Base-by-base conservation (phyloP, 1,140 invertebrate species). In the Cataglyphis hispanica region DNA sequence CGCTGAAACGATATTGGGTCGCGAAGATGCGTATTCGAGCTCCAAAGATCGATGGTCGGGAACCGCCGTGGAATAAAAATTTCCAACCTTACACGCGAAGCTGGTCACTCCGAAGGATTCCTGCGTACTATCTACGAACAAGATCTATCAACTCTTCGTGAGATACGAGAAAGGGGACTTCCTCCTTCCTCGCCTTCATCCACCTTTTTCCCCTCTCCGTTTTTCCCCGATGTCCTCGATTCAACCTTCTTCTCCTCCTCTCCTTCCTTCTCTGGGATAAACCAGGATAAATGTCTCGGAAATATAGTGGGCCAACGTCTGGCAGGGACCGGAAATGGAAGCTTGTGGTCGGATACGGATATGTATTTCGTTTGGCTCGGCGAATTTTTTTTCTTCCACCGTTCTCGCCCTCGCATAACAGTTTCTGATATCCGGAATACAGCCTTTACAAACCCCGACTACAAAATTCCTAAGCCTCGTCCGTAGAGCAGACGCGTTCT, bases 321-420 rank as follows among this genome's bases (percentile, higher is more conserved):
- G 91, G 93, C 89, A 92, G 92, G 87, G 87, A 94, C 92, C 95
- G 95, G 95, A 96, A 96, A 96, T 96, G 92, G 95, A 96, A 95
- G 94, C 93, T 95, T 93, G 95, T 92, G 95, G 93, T 95, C 94
- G 95, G 95, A 95, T 95, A 93, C 91, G 93, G 94, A 95, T 95
- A 94, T 94, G 92, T 94, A 95, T 94, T 94, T 93, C 92, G 90
- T 93, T 94, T 93, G 92, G 86, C 92, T 92, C 74, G 90, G 86
- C 87, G 83, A 91, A 91, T 93, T 95, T 94, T 94, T 85, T 77
- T 83, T 19, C 46, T 43, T 19, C 46, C 27, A 70, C 64, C 83
- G 61, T 87, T 92, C 83, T 89, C 81, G 91, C 88, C 91, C 90
- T 90, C 78, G n/a, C n/a, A 75, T 93, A 93, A 93, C 90, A 90